A percentile compares a stretch with the other conserved stretches of the same genome.
Conservation (phyloP, 2,797 vertebrate species). For the Pteronotus mesoamericanus region DNA sequence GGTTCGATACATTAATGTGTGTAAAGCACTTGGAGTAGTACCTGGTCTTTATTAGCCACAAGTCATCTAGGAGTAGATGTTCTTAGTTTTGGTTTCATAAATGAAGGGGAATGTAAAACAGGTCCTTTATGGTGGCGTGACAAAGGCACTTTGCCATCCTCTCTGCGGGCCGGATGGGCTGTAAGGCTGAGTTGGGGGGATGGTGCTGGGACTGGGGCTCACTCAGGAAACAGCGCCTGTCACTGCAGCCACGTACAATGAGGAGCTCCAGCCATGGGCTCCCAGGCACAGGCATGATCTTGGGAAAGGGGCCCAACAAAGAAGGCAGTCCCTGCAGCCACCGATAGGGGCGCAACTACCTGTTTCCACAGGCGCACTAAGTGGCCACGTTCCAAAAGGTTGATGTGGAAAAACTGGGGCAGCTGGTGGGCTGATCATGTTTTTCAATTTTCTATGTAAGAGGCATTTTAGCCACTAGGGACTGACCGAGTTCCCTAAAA, state of each 20-base stretch:
- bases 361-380: not conserved
- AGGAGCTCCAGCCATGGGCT: not conserved
- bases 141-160: not conserved
- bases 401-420: not conserved
- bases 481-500: not conserved
- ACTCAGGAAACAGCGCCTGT: not conserved
- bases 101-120: not conserved
- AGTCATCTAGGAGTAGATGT: not conserved
- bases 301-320: not conserved
- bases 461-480: not conserved
- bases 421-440: not conserved
- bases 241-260: accelerated
- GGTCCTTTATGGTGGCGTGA: not conserved
- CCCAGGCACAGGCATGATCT: not conserved
- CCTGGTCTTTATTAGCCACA: not conserved
- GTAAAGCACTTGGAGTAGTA: not conserved
- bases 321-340: not conserved
- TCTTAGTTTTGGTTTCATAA: not conserved
- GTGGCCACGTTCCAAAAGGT: not conserved
- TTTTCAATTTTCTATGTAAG: not conserved
- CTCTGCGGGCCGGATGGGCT: not conserved
- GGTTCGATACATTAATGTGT: not conserved
- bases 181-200: not conserved
- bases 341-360: not conserved
- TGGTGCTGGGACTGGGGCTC: no score